Percentiles rank a stretch among this genome's conserved stretches.
phyloP scores from a whole-genome alignment of 2,797 vertebrate genomes.

The Sardinella longiceps region DNA sequence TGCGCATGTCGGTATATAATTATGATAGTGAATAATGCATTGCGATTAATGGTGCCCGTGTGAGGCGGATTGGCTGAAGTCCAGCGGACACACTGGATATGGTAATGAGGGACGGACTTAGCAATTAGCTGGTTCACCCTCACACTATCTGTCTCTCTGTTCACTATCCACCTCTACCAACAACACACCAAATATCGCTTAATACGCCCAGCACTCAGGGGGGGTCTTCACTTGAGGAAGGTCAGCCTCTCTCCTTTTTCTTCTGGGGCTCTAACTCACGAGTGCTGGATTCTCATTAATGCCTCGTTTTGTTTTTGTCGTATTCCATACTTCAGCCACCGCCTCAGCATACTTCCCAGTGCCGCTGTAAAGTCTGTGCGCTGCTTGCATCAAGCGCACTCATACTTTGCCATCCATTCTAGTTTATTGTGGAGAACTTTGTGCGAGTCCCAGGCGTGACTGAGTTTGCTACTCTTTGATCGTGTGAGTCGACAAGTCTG shows the following conservation, averaged over 20 bases:
- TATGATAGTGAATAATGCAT: conserved; percentile 98
- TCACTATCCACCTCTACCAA: conserved; percentile 68
- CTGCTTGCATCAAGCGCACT: conserved; percentile 44
- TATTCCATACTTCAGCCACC: conserved; percentile 47
- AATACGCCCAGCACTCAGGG: conserved; percentile 74
- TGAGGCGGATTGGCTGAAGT: conserved; percentile 92
- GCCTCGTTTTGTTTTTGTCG: conserved; percentile 46
- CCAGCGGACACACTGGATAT: conserved; percentile 94
- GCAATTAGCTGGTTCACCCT: conserved; percentile 91
- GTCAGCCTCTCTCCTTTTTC: conserved; percentile 67
- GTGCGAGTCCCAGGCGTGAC: conserved; percentile 2
- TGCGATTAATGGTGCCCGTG: conserved; percentile 87
- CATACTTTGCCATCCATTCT: conserved; percentile 48
- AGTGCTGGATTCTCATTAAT: conserved; percentile 52
- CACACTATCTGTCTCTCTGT: conserved; percentile 82
- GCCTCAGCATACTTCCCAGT: conserved; percentile 41
- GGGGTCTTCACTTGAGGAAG: conserved; percentile 72
- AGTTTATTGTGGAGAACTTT: conserved; percentile 49
- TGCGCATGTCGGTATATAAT: conserved; percentile 95
- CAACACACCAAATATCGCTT: conserved; percentile 71
- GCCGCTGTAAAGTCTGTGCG: conserved; percentile 30
- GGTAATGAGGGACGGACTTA: conserved; percentile 92
- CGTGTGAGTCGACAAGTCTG: not conserved
- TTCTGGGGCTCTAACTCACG: conserved; percentile 65
- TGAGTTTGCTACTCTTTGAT: conserved; percentile 19